Base-by-base conservation (phyloP, 2,113 vertebrate species). In the Phodopus roborovskii region DNA sequence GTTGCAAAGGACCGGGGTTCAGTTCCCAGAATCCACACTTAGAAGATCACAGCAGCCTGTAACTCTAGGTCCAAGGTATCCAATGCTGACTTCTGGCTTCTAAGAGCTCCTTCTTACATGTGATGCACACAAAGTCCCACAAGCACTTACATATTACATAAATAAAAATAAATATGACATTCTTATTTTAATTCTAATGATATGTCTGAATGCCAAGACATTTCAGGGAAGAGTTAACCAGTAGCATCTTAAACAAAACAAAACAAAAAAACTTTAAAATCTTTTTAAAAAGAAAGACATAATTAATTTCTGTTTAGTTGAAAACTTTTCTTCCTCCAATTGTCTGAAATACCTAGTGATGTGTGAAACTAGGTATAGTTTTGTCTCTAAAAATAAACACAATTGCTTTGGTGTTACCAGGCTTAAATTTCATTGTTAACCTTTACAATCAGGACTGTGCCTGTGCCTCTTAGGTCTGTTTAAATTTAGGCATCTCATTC, bases 361-460 rank as follows among this genome's bases (percentile, higher is more conserved):
- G 1, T 95, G 36, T 94, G 6, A 92, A 96, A 95, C n/a, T 81
- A 86, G 26, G 96, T 94, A 74, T 70, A 75, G 77, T 90, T 95
- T 58, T 94, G 28, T 95, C 30, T 53, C 50, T 94, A 92, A 66
- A 96, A 96, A 20, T 48, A 95, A 53, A 88, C 85, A 26, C 28
- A 91, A 33, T 45, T 16, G 24, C 36, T 83, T n/a, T 96, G 20
- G 11, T 94, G 24, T 96, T 81, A 50, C 26, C n/a, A 87, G 12
- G 68, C 42, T 92, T 30, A 81, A 81, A 93, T 56, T 93, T 53
- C 26, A 88, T 33, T 77, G 0, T 70, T 89, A n/a, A 79, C n/a
- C 22, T 90, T 92, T 66, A 79, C 94, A 94, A 92, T 66, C 26
- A 79, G 48, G 4, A 28, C 36, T 93, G n/a, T 97, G 42, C 39